Base-by-base conservation (phyloP, 2,113 vertebrate genomes). In the Indicator maculatus region DNA sequence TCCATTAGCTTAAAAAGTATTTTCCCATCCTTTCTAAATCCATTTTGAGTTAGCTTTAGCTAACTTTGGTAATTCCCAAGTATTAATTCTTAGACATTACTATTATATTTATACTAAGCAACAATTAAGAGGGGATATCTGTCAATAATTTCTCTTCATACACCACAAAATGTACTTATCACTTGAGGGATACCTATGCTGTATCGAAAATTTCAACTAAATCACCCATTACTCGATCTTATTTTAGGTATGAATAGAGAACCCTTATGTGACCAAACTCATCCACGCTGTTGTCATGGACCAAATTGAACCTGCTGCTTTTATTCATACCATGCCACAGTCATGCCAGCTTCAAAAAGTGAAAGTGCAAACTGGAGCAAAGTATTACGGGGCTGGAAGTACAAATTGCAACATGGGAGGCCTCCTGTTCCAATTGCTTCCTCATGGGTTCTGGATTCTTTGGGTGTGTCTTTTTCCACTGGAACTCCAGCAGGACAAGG, bases 1-100 rank as follows among this genome's bases (percentile, higher is more conserved):
- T 44, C 36, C 66, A 61, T 66, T 69, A 76, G 11, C 27, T 61
- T 78, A 86, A 86, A 80, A 72, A 82, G 27, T 36, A 55, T 72
- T 85, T 89, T 82, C 38, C 38, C 69, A 70, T 70, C 47, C 67
- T 85, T 91, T 53, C 23, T 90, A 86, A 93, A 93, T 26, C n/a
- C 82, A 28, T 52, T 75, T 53, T 65, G 30, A 91, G 59, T 70
- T 45, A 82, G 44, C 39, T 64, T 61, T 76, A 83, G 74, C 44
- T 75, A 83, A 26, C 55, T 66, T 76, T 41, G 83, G n/a, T 82
- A 53, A 80, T 52, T 91, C 36, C 30, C 31, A 89, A 91, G 55
- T 20, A 79, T 31, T 72, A 65, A 77, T 55, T 93, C 50, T 72
- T 59, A 75, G 24, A 39, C 6, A 16, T 69, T 75, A 65, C 70